Conservation (phyloP, 23 tunicate species). For the Styela plicata region DNA sequence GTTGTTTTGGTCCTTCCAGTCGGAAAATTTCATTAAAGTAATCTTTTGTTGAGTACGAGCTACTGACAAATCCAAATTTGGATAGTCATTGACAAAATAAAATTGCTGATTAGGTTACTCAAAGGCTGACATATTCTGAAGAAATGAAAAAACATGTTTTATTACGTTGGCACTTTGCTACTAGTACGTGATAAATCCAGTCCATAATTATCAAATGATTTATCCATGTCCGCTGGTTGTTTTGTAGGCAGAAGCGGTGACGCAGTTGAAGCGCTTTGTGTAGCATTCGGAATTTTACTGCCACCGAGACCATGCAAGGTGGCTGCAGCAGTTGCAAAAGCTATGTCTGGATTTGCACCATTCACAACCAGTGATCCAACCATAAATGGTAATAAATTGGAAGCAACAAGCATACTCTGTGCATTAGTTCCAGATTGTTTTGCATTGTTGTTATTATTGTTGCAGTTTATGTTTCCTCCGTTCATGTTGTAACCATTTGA, state of each 20-base stretch:
- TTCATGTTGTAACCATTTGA: conserved; percentile 4
- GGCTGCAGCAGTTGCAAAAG: not conserved
- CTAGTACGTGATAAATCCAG: not conserved
- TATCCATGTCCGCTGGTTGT: not conserved
- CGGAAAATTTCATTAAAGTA: no score
- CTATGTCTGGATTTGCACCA: not conserved
- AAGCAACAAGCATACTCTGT: conserved; percentile 10
- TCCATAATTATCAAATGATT: not conserved
- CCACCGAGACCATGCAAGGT: not conserved
- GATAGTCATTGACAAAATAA: no score
- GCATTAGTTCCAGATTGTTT: not conserved
- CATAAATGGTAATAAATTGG: conserved; percentile 8
- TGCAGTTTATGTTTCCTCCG: conserved; percentile 20
- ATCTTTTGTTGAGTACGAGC: no score
- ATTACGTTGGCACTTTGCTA: no score
- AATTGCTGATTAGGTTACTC: no score
- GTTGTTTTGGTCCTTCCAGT: no score
- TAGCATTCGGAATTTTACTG: not conserved
- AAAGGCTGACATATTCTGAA: no score
- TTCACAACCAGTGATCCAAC: conserved; percentile 20
- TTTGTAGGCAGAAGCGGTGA: not conserved
- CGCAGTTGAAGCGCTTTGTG: not conserved
- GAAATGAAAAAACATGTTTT: no score
- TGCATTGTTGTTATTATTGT: conserved; percentile 18
- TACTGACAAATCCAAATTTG: no score